Percentiles rank a stretch among this genome's conserved stretches.
These are phyloP conservation scores for Scartelaos histophorus DNA, from an alignment of 2,113 vertebrate genomes.

Conservation along the genomic window DNA sequence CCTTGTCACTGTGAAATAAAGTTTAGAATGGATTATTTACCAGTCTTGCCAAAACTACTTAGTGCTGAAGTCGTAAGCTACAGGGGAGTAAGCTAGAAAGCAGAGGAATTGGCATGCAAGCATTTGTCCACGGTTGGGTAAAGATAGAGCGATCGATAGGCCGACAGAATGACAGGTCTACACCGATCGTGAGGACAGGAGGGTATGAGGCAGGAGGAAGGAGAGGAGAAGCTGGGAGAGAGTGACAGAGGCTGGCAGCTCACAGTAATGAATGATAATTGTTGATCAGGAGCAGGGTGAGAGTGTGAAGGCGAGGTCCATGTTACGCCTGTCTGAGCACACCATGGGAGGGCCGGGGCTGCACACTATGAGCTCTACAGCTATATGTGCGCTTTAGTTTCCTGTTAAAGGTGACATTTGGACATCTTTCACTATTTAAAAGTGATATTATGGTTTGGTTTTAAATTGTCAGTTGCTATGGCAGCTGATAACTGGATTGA, in stretches of 20 bases:
- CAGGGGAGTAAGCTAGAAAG: slow-evolving; percentile 19
- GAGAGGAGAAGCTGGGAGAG: not conserved
- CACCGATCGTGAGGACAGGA: slow-evolving; percentile 61
- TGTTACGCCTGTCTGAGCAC: slow-evolving; percentile 27
- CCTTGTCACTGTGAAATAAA: slow-evolving; percentile 53
- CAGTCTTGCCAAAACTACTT: slow-evolving; percentile 53
- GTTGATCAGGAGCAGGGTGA: slow-evolving; percentile 58
- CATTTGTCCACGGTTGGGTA: slow-evolving; percentile 61
- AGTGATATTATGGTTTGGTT: too few species aligned
- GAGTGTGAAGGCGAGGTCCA: slow-evolving; percentile 32
- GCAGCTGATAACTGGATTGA: too few species aligned
- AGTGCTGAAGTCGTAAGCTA: slow-evolving; percentile 36
- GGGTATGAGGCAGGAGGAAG: slow-evolving; percentile 10
- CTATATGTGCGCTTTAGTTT: not conserved
- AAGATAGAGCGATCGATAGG: slow-evolving; percentile 75
- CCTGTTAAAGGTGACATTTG: too few species aligned
- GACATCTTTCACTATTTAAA: too few species aligned
- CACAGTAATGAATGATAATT: slow-evolving; percentile 77
- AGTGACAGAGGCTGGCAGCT: slow-evolving; percentile 57
- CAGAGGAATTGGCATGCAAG: slow-evolving; percentile 65
- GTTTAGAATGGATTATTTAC: slow-evolving; percentile 65
- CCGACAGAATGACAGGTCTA: slow-evolving; percentile 73
- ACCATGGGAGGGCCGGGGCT: not conserved
- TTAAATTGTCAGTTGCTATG: too few species aligned
- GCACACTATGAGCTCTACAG: not conserved